phyloP scores from a whole-genome alignment of 1,140 invertebrate genomes.

The Psix sp. region DNA sequence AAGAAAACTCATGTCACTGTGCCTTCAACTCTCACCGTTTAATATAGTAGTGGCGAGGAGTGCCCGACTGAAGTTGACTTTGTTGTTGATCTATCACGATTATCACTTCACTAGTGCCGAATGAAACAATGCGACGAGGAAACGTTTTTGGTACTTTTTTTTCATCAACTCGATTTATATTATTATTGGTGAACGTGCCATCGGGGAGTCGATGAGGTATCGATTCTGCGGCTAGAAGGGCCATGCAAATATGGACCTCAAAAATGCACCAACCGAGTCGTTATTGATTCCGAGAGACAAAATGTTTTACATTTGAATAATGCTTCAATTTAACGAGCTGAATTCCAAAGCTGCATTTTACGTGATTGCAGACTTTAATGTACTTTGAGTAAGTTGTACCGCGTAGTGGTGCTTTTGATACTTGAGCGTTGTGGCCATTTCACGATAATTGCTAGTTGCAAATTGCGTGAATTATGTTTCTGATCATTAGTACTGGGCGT shows the following conservation, averaged over 20 bases:
- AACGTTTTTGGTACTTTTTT: not conserved
- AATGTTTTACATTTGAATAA: constrained; percentile 58
- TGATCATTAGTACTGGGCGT: constrained; percentile 10
- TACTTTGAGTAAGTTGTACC: constrained; percentile 43
- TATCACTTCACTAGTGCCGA: no score
- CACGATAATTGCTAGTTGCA: constrained; percentile 35
- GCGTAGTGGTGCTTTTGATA: constrained; percentile 43
- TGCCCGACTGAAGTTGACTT: constrained; percentile 17
- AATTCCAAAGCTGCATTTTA: constrained; percentile 37
- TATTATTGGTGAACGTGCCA: constrained; percentile 39
- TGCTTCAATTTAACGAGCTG: constrained; percentile 51
- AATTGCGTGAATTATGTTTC: constrained; percentile 44
- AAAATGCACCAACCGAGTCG: constrained; percentile 45
- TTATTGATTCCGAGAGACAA: constrained; percentile 58
- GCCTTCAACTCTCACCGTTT: constrained; percentile 28
- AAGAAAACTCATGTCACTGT: constrained; percentile 41
- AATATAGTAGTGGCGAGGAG: no score
- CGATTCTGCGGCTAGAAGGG: constrained; percentile 28
- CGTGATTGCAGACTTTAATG: constrained; percentile 43
- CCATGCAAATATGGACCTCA: constrained; percentile 52
- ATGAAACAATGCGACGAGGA: not conserved
- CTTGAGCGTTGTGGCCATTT: constrained; percentile 26
- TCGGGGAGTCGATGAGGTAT: constrained; percentile 31
- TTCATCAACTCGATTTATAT: constrained; percentile 2
- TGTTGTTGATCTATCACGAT: no score